Percentiles rank a stretch among this genome's conserved stretches.
These are phyloP conservation scores for Drosophila repleta DNA, from an alignment of 1,140 invertebrate genomes.

Conservation along the genomic window DNA sequence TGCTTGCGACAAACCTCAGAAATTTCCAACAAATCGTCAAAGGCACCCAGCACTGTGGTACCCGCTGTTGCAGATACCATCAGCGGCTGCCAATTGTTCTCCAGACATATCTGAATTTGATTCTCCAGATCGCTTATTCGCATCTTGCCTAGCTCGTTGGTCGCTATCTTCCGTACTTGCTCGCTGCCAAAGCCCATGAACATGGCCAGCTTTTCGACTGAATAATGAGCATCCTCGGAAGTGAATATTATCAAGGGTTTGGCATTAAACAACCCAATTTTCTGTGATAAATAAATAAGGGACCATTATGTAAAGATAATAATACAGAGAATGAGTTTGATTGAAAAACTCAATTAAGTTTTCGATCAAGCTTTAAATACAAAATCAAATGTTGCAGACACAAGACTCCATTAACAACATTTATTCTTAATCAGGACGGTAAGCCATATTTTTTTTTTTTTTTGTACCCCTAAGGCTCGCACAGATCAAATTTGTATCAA, in stretches of 20 bases:
- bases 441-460: too few relatives aligned
- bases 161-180: slow-evolving; percentile 90
- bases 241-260: slow-evolving; percentile 91
- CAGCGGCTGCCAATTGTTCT: slow-evolving; percentile 90
- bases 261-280: slow-evolving; percentile 87
- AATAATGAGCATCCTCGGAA: slow-evolving; percentile 97
- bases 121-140: slow-evolving; percentile 88
- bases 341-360: too few relatives aligned
- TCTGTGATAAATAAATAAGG: slow-evolving; percentile 83
- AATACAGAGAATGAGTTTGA: background rate
- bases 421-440: too few relatives aligned
- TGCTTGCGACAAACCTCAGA: slow-evolving; percentile 92
- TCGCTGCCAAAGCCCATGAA: slow-evolving; percentile 91
- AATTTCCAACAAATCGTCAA: slow-evolving; percentile 93
- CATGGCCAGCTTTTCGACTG: slow-evolving; percentile 93
- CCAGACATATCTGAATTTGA: slow-evolving; percentile 88
- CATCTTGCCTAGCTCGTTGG: slow-evolving; percentile 92
- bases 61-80: slow-evolving; percentile 96
- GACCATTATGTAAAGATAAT: background rate
- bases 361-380: too few relatives aligned
- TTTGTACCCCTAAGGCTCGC: too few relatives aligned
- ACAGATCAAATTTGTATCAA: too few relatives aligned
- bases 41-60: slow-evolving; percentile 91
- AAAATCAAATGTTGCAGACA: too few relatives aligned
- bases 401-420: too few relatives aligned